Evolutionary conservation across 2,113 vertebrate genomes (phyloP).

Genomic region (Coracopsis vasa): DNA sequence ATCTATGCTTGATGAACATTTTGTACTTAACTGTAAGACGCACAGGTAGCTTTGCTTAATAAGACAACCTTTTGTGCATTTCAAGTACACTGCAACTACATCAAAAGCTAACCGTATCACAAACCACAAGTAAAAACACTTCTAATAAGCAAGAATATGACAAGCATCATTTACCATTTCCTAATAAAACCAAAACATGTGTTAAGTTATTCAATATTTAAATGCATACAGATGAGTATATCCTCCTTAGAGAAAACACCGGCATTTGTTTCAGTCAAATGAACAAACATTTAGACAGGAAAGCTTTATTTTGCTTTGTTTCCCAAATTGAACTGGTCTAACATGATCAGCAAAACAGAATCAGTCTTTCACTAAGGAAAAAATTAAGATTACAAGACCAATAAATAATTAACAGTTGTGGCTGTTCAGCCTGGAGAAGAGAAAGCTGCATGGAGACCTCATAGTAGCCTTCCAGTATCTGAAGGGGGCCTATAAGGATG

Average conservation of each 20-base stretch:
- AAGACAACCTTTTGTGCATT: not conserved
- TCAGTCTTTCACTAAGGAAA: not conserved
- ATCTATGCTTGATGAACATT: not conserved
- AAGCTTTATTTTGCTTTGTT: not conserved
- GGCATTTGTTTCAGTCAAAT: constrained; percentile 8
- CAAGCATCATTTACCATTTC: not conserved
- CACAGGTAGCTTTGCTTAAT: not conserved
- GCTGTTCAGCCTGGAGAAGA: not conserved
- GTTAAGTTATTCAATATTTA: constrained; percentile 1
- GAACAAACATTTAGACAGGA: constrained; percentile 16
- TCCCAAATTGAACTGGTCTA: not conserved
- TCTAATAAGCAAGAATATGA: not conserved
- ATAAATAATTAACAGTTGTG: not conserved
- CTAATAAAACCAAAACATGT: not conserved
- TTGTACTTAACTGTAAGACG: not conserved
- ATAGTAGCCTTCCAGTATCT: not conserved
- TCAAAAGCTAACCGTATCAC: not conserved
- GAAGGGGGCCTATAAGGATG: not conserved
- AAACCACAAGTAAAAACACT: not conserved
- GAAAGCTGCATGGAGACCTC: not conserved
- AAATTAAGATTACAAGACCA: not conserved
- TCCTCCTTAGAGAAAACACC: not conserved
- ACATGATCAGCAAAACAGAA: not conserved
- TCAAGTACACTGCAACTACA: not conserved
- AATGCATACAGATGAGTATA: not conserved